Conservation (phyloP, 2,113 vertebrate genomes). For the Fregata magnificens region DNA sequence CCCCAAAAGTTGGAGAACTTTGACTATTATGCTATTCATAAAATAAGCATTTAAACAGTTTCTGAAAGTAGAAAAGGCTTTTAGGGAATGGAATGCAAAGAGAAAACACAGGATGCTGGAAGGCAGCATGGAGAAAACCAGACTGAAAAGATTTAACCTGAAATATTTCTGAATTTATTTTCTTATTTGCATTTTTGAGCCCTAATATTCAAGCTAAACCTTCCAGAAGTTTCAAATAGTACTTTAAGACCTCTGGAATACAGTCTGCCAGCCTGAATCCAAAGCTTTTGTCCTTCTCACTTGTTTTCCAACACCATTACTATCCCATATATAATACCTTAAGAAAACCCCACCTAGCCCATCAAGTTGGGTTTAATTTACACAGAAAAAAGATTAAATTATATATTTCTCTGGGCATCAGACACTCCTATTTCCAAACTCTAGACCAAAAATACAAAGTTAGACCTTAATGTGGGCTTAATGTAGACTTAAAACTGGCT, state of each 20-base stretch:
- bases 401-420: not conserved
- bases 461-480: conserved; percentile 22
- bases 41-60: conserved; percentile 31
- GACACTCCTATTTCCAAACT: not conserved
- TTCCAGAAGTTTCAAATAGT: not conserved
- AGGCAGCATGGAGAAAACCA: not conserved
- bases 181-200: not conserved
- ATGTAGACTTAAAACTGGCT: conserved; percentile 10
- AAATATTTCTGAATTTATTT: not conserved
- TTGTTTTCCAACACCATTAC: not conserved
- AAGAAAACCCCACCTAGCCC: not conserved
- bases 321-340: not conserved
- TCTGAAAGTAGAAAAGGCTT: conserved; percentile 16
- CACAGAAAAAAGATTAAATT: not conserved
- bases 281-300: not conserved
- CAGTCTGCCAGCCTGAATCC: not conserved
- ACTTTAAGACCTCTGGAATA: not conserved
- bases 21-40: not conserved
- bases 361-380: conserved; percentile 13
- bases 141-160: not conserved
- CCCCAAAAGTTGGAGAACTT: not conserved
- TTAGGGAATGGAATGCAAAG: conserved; percentile 13
- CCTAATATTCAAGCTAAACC: not conserved
- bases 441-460: not conserved
- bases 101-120: conserved; percentile 16